Percentiles rank a stretch among this genome's conserved stretches.
Conservation (phyloP, 2,797 vertebrate genomes). For the Bradypus variegatus region DNA sequence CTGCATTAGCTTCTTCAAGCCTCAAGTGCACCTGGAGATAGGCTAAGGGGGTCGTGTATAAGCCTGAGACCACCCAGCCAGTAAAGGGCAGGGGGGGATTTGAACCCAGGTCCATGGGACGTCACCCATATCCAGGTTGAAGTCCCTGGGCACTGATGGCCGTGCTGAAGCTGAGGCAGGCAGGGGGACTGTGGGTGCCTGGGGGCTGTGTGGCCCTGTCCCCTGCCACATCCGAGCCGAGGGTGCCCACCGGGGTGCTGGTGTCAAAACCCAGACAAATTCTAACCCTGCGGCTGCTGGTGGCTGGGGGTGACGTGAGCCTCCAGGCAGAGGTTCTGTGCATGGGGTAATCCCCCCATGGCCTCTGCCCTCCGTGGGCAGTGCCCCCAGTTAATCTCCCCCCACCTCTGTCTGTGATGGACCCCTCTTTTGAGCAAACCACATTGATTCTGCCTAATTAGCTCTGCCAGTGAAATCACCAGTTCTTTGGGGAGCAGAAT, state of each 20-base stretch:
- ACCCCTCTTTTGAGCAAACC: neutral
- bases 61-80: neutral
- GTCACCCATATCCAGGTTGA: neutral
- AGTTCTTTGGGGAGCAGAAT: neutral
- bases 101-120: neutral
- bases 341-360: too few relatives aligned
- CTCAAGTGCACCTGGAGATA: neutral
- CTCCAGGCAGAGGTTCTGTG: neutral
- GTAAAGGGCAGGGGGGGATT: neutral
- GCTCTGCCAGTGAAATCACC: neutral
- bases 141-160: neutral
- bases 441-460: neutral
- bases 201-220: too few relatives aligned
- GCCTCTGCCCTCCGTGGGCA: too few relatives aligned
- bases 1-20: neutral
- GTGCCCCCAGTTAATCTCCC: too few relatives aligned
- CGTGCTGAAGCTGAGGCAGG: too few relatives aligned
- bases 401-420: neutral
- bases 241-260: accelerated
- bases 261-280: too few relatives aligned
- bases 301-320: accelerated
- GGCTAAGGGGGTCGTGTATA: neutral
- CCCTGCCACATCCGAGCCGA: neutral
- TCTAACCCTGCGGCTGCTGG: neutral
- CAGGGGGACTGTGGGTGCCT: too few relatives aligned